Base-by-base conservation (phyloP, 2,888 invertebrate genomes). In the Sinodicranocentrus sp. region DNA sequence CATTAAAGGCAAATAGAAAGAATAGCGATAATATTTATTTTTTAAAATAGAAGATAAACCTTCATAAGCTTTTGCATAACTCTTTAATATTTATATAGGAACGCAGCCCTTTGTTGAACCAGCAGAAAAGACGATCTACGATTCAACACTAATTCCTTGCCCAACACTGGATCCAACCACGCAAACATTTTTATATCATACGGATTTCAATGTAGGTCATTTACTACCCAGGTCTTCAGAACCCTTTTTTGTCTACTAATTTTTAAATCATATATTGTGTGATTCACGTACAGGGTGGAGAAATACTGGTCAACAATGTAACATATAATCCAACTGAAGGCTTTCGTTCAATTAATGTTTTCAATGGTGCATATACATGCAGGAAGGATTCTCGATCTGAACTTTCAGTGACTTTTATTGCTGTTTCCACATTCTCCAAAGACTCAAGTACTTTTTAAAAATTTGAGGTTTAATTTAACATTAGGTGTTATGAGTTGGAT, bases 141-240 rank as follows among this genome's bases (percentile, higher is more conserved):
- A 71, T 33, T 79, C 78, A 2, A 54, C 23, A 2, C 19, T 72
- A 15, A 63, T 80, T 2, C 72, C 79, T 0, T 79, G 79, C 13
- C 52, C 71, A 1, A 79, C 79, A 6, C 71, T 52, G 17, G 52
- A 71, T 43, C 79, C 79, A 19, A 17, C 61, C 17, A 23, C 33
- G 13, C 5, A 5, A 39, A 39, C 39, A 13, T 13, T 8, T 39
- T 39, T 39, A 39, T 39, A 39, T 13, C 13, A 8, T 8, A 39
- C 5, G 39, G 13, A 39, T 39, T 13, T 13, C 6, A 13, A 39
- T 39, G 39, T 39, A 39, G 39, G 6, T 8, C 13, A 39, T 39
- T 39, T 39, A 8, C 39, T 39, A 39, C 13, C 13, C 39, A 8
- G 39, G 5, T 8, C 39, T 5, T 13, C 6, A 39, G 39, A 8